Percentiles rank a stretch among this genome's conserved stretches.
These are phyloP conservation scores for Lasioglossum figueresi DNA, from an alignment of 2,888 invertebrate genomes.

Conservation along the genomic window DNA sequence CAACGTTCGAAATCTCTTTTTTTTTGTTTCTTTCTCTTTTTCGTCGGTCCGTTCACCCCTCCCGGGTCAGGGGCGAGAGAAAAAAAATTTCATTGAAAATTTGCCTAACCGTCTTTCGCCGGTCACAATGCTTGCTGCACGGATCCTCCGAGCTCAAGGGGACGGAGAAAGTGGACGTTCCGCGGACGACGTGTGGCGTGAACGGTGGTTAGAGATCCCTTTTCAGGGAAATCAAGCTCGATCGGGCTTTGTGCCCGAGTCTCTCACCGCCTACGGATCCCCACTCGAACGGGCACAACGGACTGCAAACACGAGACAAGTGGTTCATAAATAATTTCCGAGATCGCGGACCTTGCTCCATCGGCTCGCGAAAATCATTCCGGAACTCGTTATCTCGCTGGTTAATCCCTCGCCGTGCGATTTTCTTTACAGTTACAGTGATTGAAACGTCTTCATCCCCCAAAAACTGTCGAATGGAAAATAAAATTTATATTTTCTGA, in stretches of 20 bases:
- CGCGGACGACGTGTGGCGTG: slow-evolving; percentile 5
- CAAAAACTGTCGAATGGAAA: too few relatives aligned
- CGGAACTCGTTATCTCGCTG: neutral
- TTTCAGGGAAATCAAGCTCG: slow-evolving; percentile 6
- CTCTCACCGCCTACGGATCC: neutral
- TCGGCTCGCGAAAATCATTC: neutral
- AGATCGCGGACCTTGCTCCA: neutral
- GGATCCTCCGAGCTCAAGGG: slow-evolving; percentile 15
- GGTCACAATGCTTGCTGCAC: slow-evolving; percentile 56
- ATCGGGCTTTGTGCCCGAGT: neutral
- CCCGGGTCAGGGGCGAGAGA: slow-evolving; percentile 42
- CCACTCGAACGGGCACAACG: neutral
- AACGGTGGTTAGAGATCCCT: slow-evolving; percentile 26
- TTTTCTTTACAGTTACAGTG: too few relatives aligned
- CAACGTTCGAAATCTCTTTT: slow-evolving; percentile 57
- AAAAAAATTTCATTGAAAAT: slow-evolving; percentile 80
- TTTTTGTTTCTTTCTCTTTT: slow-evolving; percentile 17
- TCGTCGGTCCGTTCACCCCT: slow-evolving; percentile 45
- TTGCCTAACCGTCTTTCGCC: slow-evolving; percentile 79
- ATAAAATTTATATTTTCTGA: too few relatives aligned
- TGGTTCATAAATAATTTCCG: slow-evolving; percentile 14
- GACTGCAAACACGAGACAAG: slow-evolving; percentile 3
- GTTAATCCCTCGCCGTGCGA: neutral
- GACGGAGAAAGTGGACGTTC: slow-evolving; percentile 48
- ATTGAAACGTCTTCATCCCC: too few relatives aligned